These are phyloP conservation scores for Hemicentrotus pulcherrimus DNA, from an alignment of 35 echinoderm and acorn worm genomes.

Conservation along the genomic window DNA sequence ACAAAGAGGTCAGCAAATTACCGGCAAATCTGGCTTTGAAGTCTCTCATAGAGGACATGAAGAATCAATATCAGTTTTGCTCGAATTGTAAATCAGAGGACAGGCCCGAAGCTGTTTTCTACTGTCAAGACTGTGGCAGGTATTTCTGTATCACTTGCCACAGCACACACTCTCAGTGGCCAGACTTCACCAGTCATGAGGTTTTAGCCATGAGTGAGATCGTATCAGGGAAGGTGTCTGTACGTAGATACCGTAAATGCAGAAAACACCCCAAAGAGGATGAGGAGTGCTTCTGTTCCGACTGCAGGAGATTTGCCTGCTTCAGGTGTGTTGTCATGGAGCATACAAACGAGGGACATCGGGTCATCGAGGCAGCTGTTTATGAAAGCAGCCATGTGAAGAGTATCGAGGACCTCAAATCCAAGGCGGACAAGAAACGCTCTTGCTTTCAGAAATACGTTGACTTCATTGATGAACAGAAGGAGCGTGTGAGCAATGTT, in stretches of 20 bases:
- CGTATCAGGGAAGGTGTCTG: not conserved
- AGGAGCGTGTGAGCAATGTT: not conserved
- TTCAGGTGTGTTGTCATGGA: not conserved
- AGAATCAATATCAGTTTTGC: not conserved
- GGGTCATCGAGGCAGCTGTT: not conserved
- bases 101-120: not conserved
- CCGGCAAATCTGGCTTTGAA: not conserved
- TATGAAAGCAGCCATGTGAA: not conserved
- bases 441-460: not conserved
- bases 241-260: not conserved
- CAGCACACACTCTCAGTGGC: not conserved
- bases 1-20: not conserved
- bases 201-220: not conserved
- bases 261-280: not conserved
- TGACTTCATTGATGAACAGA: constrained; percentile 5
- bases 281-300: not conserved
- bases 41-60: not conserved
- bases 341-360: not conserved
- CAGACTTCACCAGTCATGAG: not conserved
- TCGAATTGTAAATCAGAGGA: not conserved
- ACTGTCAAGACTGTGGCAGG: not conserved
- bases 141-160: not conserved
- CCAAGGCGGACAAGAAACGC: not conserved
- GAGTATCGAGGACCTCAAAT: not conserved
- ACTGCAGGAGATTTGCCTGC: not conserved